Conservation (phyloP, 2,888 invertebrate genomes). For the Plagiodera versicolora region DNA sequence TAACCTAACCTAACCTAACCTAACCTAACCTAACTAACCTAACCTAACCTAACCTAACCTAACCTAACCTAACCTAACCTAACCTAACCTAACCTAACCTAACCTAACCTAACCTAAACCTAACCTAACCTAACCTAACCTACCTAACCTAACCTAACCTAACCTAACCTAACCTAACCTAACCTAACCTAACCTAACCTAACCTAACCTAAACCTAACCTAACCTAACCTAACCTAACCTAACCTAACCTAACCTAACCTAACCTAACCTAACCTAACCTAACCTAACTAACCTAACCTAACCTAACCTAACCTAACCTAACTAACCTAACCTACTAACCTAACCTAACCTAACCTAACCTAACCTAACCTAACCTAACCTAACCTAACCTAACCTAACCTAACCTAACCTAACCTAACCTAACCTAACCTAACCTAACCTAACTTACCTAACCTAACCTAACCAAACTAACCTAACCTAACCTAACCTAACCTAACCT, state of each 20-base stretch:
- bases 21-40: constrained; percentile 12
- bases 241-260: constrained; percentile 8
- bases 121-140: too few relatives aligned
- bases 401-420: constrained; percentile 22
- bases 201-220: constrained; percentile 4
- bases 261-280: constrained; percentile 7
- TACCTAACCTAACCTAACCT: constrained; percentile 3
- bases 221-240: constrained; percentile 11
- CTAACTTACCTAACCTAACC: constrained; percentile 25
- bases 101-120: too few relatives aligned
- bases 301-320: constrained; percentile 27
- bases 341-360: too few relatives aligned
- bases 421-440: constrained; percentile 22
- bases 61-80: constrained; percentile 8
- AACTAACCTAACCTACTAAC: too few relatives aligned
- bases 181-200: constrained; percentile 8
- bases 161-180: constrained; percentile 7
- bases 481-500: constrained; percentile 28
- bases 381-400: constrained; percentile 28
- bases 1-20: constrained; percentile 9
- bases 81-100: too few relatives aligned
- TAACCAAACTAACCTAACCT: constrained; percentile 18
- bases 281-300: constrained; percentile 11
- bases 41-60: constrained; percentile 9
- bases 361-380: constrained; percentile 28